A percentile compares a stretch with the other conserved stretches of the same genome.
These are phyloP conservation scores for Elmis aenea DNA, from an alignment of 2,888 invertebrate species.

Conservation along the genomic window DNA sequence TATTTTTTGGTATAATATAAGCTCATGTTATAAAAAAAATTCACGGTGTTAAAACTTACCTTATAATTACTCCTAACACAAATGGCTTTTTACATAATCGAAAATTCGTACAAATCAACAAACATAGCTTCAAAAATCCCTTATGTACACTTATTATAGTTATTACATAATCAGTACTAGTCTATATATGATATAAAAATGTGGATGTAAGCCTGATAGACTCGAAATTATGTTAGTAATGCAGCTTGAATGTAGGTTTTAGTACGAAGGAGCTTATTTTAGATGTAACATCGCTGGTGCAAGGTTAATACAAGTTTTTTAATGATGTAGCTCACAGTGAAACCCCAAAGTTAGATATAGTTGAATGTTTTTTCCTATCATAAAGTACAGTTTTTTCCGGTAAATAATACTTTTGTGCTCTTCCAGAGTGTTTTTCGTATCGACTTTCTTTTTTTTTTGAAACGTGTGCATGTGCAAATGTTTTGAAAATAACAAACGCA, in stretches of 20 bases:
- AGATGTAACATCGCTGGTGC: constrained; percentile 9
- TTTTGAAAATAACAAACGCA: too few species aligned
- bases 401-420: too few species aligned
- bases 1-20: constrained; percentile 3
- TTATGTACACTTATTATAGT: constrained; percentile 4
- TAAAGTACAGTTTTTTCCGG: too few species aligned
- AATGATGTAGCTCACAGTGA: too few species aligned
- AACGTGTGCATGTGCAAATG: too few species aligned
- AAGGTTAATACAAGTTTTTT: constrained; percentile 6
- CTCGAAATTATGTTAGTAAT: constrained; percentile 13
- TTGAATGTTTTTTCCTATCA: too few species aligned
- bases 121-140: constrained; percentile 4
- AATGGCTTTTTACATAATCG: constrained; percentile 5
- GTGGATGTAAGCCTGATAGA: constrained; percentile 14
- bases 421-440: too few species aligned
- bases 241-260: constrained; percentile 8
- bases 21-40: constrained; percentile 10
- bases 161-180: constrained; percentile 17
- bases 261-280: constrained; percentile 13
- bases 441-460: too few species aligned
- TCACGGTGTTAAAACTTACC: constrained; percentile 7
- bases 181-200: constrained; percentile 15
- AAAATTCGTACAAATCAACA: constrained; percentile 14
- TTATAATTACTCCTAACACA: constrained; percentile 6
- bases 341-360: too few species aligned